phyloP scores from a whole-genome alignment of 2,888 invertebrate species.

The Xestia xanthographa region DNA sequence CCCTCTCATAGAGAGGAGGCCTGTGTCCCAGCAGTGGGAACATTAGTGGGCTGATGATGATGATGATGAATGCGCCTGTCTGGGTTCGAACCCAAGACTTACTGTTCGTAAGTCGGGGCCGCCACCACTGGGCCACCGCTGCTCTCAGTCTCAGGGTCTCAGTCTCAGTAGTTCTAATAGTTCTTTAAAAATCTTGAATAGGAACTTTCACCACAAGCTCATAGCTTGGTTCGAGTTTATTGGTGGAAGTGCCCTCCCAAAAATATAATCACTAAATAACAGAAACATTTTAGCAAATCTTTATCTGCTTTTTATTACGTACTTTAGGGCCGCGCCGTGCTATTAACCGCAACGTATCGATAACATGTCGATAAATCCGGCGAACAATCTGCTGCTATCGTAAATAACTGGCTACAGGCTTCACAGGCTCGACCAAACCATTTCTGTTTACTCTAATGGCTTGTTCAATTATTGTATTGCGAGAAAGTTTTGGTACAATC shows the following conservation, averaged over 20 bases:
- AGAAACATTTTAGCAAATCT: conserved; percentile 30
- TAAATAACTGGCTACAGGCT: conserved; percentile 45
- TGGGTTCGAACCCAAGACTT: no score
- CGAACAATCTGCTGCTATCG: conserved; percentile 49
- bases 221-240: not conserved
- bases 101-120: no score
- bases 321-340: conserved; percentile 36
- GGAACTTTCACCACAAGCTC: not conserved
- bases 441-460: conserved; percentile 44
- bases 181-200: not conserved
- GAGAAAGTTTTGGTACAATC: conserved; percentile 7
- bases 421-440: conserved; percentile 25
- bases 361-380: conserved; percentile 63
- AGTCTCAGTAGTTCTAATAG: no score
- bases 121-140: no score
- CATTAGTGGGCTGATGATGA: no score
- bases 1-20: no score
- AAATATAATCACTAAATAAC: conserved; percentile 32
- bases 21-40: no score
- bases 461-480: conserved; percentile 20
- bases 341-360: conserved; percentile 65
- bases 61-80: no score
- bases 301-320: conserved; percentile 56
- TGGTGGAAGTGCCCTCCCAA: not conserved
- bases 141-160: no score